Percentiles rank a stretch among this genome's conserved stretches.
Conservation (phyloP, 2,113 vertebrate species). For the Athene noctua region DNA sequence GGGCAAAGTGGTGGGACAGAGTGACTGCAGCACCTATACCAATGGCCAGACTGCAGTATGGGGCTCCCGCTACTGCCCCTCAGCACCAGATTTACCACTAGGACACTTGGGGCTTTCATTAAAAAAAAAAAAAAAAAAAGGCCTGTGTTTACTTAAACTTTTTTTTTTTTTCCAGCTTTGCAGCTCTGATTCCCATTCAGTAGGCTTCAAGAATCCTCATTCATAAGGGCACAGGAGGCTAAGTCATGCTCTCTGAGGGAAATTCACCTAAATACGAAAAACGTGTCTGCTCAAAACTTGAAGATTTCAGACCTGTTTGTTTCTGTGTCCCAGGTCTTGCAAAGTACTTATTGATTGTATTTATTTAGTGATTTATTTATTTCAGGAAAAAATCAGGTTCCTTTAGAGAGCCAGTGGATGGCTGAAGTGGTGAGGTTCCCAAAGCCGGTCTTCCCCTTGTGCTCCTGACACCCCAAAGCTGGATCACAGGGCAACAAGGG, state of each 20-base stretch:
- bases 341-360: background rate
- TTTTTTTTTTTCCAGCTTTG: background rate
- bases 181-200: background rate
- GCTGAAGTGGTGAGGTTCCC: background rate
- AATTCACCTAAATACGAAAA: background rate
- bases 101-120: background rate
- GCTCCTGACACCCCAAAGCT: background rate
- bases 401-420: background rate
- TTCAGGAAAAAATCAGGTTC: background rate
- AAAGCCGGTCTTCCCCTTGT: background rate
- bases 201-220: background rate
- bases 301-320: background rate
- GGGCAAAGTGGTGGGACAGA: rapidly evolving
- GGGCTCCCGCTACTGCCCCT: background rate
- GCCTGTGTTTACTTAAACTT: background rate
- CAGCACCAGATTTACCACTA: background rate
- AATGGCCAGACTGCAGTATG: background rate
- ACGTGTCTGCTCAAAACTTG: background rate
- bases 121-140: background rate
- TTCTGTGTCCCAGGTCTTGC: background rate
- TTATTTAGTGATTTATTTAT: too few species aligned
- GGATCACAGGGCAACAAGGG: background rate
- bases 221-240: background rate
- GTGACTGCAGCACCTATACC: background rate
- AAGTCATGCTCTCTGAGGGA: background rate